Conservation (phyloP, 1,140 invertebrate species). For the Drosophila pallidifrons region DNA sequence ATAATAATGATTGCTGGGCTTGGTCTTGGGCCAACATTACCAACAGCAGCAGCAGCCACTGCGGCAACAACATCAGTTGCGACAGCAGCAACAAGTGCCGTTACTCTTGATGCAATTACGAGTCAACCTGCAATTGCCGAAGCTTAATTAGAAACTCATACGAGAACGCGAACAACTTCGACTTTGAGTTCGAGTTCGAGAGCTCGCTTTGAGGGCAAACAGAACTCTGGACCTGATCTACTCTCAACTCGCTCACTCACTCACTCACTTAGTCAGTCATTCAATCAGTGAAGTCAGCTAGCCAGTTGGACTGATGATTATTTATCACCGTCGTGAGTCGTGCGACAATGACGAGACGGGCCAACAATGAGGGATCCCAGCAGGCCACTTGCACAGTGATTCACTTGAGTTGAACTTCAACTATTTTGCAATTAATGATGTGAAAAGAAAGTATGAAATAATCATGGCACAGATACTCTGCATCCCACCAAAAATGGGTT, state of each 20-base stretch:
- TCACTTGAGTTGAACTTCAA: neutral
- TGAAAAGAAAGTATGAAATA: too few species aligned
- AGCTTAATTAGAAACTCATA: conserved; percentile 74
- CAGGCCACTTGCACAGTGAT: conserved; percentile 23
- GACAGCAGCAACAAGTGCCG: conserved; percentile 61
- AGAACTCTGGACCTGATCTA: conserved; percentile 25
- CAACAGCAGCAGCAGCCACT: neutral
- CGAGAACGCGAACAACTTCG: neutral
- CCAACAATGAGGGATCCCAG: conserved; percentile 40
- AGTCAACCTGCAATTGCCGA: conserved; percentile 68
- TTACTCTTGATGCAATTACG: conserved; percentile 80
- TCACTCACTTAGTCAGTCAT: conserved; percentile 9
- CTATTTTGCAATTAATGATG: neutral
- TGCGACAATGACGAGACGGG: conserved; percentile 78
- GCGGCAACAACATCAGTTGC: conserved; percentile 5
- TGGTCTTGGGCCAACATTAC: conserved; percentile 12
- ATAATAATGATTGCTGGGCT: conserved; percentile 64
- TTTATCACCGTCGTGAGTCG: conserved; percentile 83
- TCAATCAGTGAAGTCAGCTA: conserved; percentile 33
- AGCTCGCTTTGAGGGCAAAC: conserved; percentile 15
- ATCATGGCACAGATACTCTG: too few species aligned
- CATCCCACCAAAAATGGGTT: too few species aligned
- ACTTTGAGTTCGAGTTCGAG: neutral
- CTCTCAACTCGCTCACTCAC: neutral
- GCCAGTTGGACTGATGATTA: conserved; percentile 68